Evolutionary conservation across 1,140 invertebrate genomes (phyloP), one percentile per base, ranked within the genome.

Genomic region (Zaprionus ghesquierei): DNA sequence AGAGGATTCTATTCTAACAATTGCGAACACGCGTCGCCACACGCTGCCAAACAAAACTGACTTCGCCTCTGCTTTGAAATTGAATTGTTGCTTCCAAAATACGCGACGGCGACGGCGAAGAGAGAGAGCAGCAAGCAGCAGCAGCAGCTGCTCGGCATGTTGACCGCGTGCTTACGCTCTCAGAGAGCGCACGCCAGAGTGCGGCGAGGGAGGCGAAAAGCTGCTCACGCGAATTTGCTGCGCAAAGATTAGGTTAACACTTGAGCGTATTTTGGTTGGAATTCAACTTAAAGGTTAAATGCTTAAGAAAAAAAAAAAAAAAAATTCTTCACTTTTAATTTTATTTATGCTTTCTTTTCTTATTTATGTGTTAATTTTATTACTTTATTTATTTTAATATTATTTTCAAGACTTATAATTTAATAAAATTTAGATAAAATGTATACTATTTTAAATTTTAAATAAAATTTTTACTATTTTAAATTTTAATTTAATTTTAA

Each of bases 31-130:
- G 25, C 69, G 60, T 22, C 60, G 35, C 29, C 35, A 13, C 51
- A 15, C 38, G 59, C 65, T 46, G 49, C 35, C 33, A 69, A 71
- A 59, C 58, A 60, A 65, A 68, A 75, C 49, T 56, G 49, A 60
- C 27, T 76, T 73, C 56, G 60, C 53, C 71, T 75, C 23, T 8
- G 54, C 75, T 73, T 76, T 89, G 79, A 79, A 89, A 77, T 50
- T 54, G 63, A 76, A 79, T 89, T 87, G 84, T 79, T 89, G 75
- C 72, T 74, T 89, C 76, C 79, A 87, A 82, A 87, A 79, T 73
- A 82, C 62, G 79, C 79, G 69, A 74, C 23, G 18, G 9, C 23
- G 15, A 20, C 2, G 18, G 20, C 41, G 25, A 23, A 10, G 41
- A 53, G 46, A 51, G 44, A 12, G 44, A 50, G 50, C 18, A 20